Evolutionary conservation across 2,888 invertebrate species (phyloP), one percentile per base, ranked within the genome.

Genomic region (Leucoma salicis): DNA sequence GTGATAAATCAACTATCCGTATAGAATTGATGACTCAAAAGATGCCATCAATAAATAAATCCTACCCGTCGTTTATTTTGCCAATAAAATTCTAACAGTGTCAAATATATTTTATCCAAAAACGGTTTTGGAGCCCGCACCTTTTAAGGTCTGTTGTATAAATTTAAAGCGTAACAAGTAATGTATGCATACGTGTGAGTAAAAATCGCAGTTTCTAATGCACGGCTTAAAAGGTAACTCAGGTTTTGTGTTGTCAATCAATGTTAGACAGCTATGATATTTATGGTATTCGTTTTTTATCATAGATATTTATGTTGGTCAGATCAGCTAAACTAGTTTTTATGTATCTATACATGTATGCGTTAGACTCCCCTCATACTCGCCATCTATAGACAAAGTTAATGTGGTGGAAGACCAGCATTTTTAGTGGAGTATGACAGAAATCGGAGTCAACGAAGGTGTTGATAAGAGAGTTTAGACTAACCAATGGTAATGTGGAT

Each of bases 11-110:
- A 61, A 49, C 54, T 52, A 46, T 42, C 25, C 39, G 43, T 38
- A 49, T 57, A 50, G 65, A 43, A 41, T 39, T 49, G 49, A 37
- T 64, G 61, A 61, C 54, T 65, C 61, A 51, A 51, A 36, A 48
- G 54, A 52, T 48, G 42, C 36, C 33, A 49, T 48, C 44, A 39
- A 42, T 48, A 36, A 52, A 61, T 61, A 61, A 61, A 61, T 57
- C 51, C 44, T 52, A 54, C 43, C 43, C 14, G 50, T 51, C 61
- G 35, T 24, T 53, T 35, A 42, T 46, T 15, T 38, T 41, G 52
- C 46, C 57, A 53, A 63, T 63, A 61, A 60, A 45, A 53, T 53
- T 51, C 51, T 59, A 47, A 36, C 39, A 39, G 39, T 47, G 54
- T 41, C 62, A 61, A 38, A 63, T 49, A 56, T 49, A 56, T 49